Evolutionary conservation across 2,113 vertebrate species (phyloP), one percentile per base, ranked within the genome.

Genomic region (Theristicus caerulescens): DNA sequence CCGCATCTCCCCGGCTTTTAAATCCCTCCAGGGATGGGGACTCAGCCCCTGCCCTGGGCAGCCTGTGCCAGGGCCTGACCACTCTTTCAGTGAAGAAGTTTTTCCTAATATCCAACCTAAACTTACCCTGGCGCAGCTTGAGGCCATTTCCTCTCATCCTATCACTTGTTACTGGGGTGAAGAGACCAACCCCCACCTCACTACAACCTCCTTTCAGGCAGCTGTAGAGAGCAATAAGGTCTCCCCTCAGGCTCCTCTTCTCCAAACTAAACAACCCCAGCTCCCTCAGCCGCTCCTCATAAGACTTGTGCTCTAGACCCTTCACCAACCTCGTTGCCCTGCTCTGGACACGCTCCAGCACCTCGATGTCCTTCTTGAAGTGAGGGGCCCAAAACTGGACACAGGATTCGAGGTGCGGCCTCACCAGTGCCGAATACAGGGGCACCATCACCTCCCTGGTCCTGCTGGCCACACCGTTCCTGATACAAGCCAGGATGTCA

Each of bases 391-490:
- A 32, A 25, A 42, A 24, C 20, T 55, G 70, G 13, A 32, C 51
- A 32, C 36, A 55, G 38, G 0, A 34, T 7, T 73, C 3, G 4
- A 55, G 52, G 51, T 73, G 71, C 2, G 6, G 38, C 71, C 38
- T 73, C 38, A 42, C 29, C 52, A 73, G 29, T 10, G 52, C 51
- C 2, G 0, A 55, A 10, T 19, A 25, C 52, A 34, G 29, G 16
- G 38, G 21, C 1, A 44, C 6, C 0, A n/a, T 66, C 13, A 27
- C 31, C 13, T 32, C 47, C 36, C 36, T 64, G 2, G 1, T 52
- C 59, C 76, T 34, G 31, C 36, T 79, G 47, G 22, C 17, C 47
- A 42, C 7, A 11, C 29, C 34, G 5, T 14, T 40, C 8, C 59
- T 79, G 22, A 52, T 20, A 34, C 29, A 52, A 5, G 16, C 22